Conservation (phyloP, 2,113 vertebrate species). For the Oreocharis arfaki region DNA sequence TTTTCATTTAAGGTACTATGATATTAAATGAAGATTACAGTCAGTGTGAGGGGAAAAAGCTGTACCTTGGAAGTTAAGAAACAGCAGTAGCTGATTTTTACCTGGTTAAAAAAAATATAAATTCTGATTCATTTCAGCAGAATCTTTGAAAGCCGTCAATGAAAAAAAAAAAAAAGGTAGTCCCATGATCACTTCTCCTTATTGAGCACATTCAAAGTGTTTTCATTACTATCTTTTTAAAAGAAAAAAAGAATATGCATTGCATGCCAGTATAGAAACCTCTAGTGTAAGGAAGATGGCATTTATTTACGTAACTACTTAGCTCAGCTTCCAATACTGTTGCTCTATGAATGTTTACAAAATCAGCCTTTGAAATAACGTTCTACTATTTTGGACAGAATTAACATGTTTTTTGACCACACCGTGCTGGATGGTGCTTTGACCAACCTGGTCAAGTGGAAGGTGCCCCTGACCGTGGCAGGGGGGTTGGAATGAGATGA, state of each 20-base stretch:
- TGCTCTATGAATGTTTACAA: neutral
- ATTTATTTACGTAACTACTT: neutral
- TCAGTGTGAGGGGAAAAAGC: neutral
- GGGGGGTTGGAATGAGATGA: neutral
- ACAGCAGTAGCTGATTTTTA: neutral
- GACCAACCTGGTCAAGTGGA: neutral
- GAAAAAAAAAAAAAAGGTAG: neutral
- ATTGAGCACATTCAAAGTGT: neutral
- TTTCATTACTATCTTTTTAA: neutral
- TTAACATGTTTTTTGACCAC: neutral
- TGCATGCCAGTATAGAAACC: neutral
- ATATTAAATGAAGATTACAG: neutral
- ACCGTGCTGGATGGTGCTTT: neutral
- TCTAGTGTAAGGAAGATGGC: neutral
- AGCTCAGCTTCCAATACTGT: neutral
- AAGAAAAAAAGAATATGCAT: neutral
- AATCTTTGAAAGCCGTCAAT: neutral
- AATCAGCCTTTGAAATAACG: neutral
- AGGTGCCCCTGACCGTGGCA: too few relatives aligned
- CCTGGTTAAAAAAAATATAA: neutral
- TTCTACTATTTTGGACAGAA: neutral
- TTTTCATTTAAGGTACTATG: neutral
- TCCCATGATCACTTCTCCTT: neutral
- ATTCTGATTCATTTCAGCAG: neutral
- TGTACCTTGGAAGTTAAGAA: neutral